phyloP scores from a whole-genome alignment of 1,140 invertebrate genomes.

The Pseudobourletiella spinata region DNA sequence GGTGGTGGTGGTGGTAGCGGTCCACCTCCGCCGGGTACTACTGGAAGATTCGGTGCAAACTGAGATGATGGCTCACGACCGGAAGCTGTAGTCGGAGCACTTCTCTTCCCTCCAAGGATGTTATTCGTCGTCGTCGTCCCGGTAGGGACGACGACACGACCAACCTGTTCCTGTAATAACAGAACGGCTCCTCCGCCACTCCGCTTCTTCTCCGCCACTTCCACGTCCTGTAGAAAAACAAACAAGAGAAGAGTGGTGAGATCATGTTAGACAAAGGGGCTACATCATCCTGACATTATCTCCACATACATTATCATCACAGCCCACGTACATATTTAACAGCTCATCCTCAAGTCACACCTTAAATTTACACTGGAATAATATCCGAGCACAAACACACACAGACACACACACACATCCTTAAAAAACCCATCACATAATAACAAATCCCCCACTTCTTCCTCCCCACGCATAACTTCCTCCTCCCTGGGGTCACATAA shows the following conservation, averaged over 20 bases:
- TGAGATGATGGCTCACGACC: constrained; percentile 6
- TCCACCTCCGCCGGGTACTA: no score
- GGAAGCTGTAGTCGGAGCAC: neutral
- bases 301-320: neutral
- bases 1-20: neutral
- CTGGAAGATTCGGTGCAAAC: neutral
- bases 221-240: constrained; percentile 5
- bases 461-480: no score
- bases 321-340: no score
- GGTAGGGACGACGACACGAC: neutral
- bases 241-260: neutral
- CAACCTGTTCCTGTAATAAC: constrained; percentile 4
- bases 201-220: neutral
- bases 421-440: neutral
- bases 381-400: neutral
- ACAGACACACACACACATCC: neutral
- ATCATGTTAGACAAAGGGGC: neutral
- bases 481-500: no score
- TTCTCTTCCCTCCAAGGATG: no score
- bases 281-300: neutral
- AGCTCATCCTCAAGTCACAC: no score
- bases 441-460: no score
- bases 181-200: neutral
- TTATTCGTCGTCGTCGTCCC: neutral
- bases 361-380: neutral